Base-by-base conservation (phyloP, 2,888 invertebrate genomes). In the Amphimallon solstitiale region DNA sequence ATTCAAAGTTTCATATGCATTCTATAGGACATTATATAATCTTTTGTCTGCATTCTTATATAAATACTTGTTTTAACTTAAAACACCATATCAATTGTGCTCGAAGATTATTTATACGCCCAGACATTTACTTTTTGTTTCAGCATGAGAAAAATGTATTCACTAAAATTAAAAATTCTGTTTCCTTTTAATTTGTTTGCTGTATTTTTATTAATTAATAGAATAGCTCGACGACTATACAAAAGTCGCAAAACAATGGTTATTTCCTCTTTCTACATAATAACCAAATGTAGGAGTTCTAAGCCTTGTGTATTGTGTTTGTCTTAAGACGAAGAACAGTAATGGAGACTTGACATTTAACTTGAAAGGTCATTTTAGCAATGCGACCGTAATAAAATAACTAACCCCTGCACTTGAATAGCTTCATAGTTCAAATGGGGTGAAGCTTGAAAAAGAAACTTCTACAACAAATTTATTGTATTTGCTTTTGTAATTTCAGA, bases 291-390 rank as follows among this genome's bases (percentile, higher is more conserved):
- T 66, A 61, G 65, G 65, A 66, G 65, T 66, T 46, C 19, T 23
- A 29, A 15, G 19, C 40, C 40, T n/a, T 14, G 43, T 23, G 21
- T 43, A 63, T 63, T 63, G 66, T 63, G 56, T 63, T 66, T 51
- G 52, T 63, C 67, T 67, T 66, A 61, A 66, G 66, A 65, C 49
- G 61, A 63, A 51, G 43, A 43, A 59, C 56, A 15, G 51, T 66
- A 56, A 51, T 60, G 51, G 52, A 51, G 60, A 68, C 69, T 68
- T 72, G 72, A 68, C 72, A 72, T 72, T 72, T 71, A 60, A 46
- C 62, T 43, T 54, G 61, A 72, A 72, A 72, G 72, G 72, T 72
- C 70, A 70, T 68, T 63, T 64, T 66, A 56, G 69, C 68, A 72
- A 68, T 66, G 67, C 68, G 68, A 66, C 63, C 64, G 72, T 70